These are phyloP conservation scores for Acrocephalus scirpaceus DNA, from an alignment of 2,797 vertebrate genomes.

Conservation along the genomic window DNA sequence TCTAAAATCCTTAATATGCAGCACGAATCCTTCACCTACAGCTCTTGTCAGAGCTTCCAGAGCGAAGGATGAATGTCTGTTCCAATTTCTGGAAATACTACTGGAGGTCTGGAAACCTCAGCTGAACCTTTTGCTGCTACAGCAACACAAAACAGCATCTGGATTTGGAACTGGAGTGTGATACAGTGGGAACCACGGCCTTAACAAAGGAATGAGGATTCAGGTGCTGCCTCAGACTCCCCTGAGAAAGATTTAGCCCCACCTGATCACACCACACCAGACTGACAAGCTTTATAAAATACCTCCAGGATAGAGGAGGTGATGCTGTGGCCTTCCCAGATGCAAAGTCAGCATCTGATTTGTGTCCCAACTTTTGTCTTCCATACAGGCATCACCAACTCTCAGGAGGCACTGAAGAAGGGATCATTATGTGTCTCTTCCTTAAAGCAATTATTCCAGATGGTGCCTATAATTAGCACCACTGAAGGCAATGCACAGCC, in stretches of 20 bases:
- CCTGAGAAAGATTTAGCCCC: not conserved
- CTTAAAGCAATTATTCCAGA: constrained; percentile 8
- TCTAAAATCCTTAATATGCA: not conserved
- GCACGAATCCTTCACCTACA: not conserved
- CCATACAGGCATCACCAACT: not conserved
- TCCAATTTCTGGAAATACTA: not conserved
- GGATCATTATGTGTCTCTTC: not conserved
- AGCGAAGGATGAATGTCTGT: not conserved
- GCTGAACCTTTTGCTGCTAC: not conserved
- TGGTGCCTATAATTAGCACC: constrained; percentile 17
- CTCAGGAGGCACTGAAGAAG: not conserved
- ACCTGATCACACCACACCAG: not conserved
- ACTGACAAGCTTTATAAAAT: not conserved
- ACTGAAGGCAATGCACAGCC: not conserved
- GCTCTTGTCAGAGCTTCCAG: constrained; percentile 1
- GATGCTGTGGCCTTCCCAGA: not conserved
- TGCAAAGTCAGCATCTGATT: not conserved
- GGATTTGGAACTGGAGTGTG: not conserved
- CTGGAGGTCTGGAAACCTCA: not conserved
- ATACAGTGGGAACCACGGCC: accelerated
- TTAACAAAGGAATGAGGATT: not conserved
- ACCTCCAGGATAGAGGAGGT: not conserved
- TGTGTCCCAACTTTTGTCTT: not conserved
- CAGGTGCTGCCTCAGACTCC: not conserved
- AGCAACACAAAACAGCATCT: not conserved